Percentiles rank a stretch among this genome's conserved stretches.
Conservation (phyloP, 2,113 vertebrate genomes). For the Piaya cayana region DNA sequence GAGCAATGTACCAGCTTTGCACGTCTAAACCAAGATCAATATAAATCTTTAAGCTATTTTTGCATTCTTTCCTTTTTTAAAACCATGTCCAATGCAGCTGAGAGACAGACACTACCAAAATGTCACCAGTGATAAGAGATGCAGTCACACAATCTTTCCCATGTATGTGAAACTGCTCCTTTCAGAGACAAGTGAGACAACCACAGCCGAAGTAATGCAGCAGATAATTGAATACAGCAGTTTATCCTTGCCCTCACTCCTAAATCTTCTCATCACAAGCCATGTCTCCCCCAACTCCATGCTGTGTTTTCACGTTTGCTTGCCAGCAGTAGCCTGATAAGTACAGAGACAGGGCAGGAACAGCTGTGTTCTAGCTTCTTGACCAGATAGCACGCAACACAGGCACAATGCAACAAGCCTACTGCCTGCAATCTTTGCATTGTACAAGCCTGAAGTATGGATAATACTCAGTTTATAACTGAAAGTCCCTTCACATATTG, state of each 20-base stretch:
- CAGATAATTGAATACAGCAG: accelerated
- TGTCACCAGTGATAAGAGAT: not conserved
- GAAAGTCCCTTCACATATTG: not conserved
- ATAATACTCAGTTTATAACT: not conserved
- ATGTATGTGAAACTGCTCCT: not conserved
- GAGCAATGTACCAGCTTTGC: not conserved
- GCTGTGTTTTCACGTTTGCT: not conserved
- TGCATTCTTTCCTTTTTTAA: not conserved
- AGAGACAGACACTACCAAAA: not conserved
- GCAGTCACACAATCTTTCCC: not conserved
- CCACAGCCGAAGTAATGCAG: not conserved
- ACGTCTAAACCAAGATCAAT: not conserved
- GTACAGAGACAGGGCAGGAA: not conserved
- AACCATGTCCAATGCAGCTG: not conserved
- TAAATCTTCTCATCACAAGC: not conserved
- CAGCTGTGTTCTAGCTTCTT: not conserved
- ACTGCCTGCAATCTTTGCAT: not conserved
- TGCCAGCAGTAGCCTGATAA: not conserved
- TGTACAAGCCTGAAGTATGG: not conserved
- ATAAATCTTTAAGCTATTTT: not conserved
- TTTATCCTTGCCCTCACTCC: not conserved
- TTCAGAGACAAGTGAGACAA: not conserved
- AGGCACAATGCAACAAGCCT: not conserved
- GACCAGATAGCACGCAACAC: not conserved
- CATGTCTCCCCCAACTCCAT: not conserved